A percentile compares a stretch with the other conserved stretches of the same genome.
Evolutionary conservation across 1,140 invertebrate species (phyloP).

Genomic region (Cyclina sinensis): DNA sequence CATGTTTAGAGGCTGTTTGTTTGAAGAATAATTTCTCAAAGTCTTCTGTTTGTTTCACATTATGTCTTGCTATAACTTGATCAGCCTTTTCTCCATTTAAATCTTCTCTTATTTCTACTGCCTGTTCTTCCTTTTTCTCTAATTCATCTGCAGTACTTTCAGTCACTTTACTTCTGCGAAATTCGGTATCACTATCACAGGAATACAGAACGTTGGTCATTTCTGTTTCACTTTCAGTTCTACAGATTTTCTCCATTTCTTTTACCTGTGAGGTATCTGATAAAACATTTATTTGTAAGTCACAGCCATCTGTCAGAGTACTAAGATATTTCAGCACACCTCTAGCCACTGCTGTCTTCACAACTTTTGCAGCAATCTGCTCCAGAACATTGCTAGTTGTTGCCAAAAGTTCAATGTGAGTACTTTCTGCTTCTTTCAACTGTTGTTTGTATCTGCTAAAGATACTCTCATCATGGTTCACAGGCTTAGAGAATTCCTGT

Average conservation of each 20-base stretch:
- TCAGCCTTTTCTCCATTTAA: background rate
- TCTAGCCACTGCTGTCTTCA: slow-evolving; percentile 22
- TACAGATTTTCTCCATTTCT: background rate
- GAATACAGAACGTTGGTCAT: background rate
- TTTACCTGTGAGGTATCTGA: too few relatives aligned
- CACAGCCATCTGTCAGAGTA: background rate
- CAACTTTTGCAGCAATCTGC: background rate
- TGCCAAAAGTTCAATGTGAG: background rate
- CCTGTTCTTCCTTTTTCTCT: background rate
- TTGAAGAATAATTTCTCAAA: slow-evolving; percentile 46
- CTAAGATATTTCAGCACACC: slow-evolving; percentile 6
- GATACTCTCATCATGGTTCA: background rate
- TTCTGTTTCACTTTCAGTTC: background rate
- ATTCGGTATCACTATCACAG: background rate
- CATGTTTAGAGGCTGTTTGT: slow-evolving; percentile 27
- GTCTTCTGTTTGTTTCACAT: slow-evolving; percentile 10
- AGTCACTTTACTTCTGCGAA: background rate
- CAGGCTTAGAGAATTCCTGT: background rate
- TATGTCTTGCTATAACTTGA: background rate
- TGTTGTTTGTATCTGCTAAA: background rate
- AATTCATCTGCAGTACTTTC: background rate
- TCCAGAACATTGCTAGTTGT: background rate
- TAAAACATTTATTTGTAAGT: background rate
- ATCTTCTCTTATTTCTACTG: background rate
- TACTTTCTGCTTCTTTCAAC: background rate